Base-by-base conservation (phyloP, 2,888 invertebrate genomes). In the Itoplectis maculator region DNA sequence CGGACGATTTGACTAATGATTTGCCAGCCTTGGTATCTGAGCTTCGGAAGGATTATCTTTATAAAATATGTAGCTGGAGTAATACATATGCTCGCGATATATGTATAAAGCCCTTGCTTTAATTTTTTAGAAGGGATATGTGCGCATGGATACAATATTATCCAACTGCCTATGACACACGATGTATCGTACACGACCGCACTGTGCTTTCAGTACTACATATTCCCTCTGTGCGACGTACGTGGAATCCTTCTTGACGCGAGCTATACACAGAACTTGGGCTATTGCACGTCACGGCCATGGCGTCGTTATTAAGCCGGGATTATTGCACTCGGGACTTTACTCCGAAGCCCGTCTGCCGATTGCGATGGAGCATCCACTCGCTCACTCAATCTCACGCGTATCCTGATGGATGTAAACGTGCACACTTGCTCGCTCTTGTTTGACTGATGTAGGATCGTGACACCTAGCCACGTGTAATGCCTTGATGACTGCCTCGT, bases 301-400 rank as follows among this genome's bases (percentile, higher is more conserved):
- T n/a, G 61, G 49, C 54, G 73, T 81, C 73, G 72, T 81, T 81
- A 81, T 77, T 73, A 77, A 81, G 73, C 77, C 66, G 47, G 59
- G 77, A 66, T 81, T 73, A 81, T 61, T 49, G 23, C 29, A 29
- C 45, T 15, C 23, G 66, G 56, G 51, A 35, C 63, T 65, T 29
- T 37, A 35, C 59, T n/a, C 45, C 72, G 59, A 56, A 40, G 15
- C 59, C 59, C 29, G 51, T 23, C 45, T 45, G 73, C 63, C 77
- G 77, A 73, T 81, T 54, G 66, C 66, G 51, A 73, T 77, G 59
- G 61, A 68, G 72, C 81, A 63, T 73, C 49, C 68, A 47, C 81
- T 77, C 72, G 37, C 76, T 76, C 70, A 70, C 42, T 13, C 45
- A 56, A 23, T 66, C 66, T 56, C 65, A 4, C 40, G 18, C 66